Percentiles rank a stretch among this genome's conserved stretches.
Evolutionary conservation across 2,113 vertebrate species (phyloP).

Genomic region (Stigmatopora nigra): DNA sequence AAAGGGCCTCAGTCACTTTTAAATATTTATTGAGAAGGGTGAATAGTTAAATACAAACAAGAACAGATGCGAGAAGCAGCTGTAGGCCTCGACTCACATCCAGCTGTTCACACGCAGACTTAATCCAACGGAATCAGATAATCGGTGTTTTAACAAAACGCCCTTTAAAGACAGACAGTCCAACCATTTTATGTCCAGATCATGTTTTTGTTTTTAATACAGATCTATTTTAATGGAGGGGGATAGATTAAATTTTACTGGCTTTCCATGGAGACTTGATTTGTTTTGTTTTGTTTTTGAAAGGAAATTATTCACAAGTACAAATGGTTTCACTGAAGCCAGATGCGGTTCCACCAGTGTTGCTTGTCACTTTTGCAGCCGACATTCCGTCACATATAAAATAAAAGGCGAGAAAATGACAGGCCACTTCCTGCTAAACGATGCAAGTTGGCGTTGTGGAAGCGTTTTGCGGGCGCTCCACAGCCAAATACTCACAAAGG

Average conservation of each 20-base stretch:
- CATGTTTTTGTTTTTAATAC: too few species aligned
- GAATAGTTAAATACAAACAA: not conserved
- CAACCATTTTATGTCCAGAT: too few species aligned
- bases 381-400: not conserved
- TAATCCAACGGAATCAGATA: too few species aligned
- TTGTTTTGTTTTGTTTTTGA: not conserved
- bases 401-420: conserved; percentile 11
- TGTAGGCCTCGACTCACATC: too few species aligned
- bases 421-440: not conserved
- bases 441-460: not conserved
- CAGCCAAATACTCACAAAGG: conserved; percentile 1
- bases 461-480: not conserved
- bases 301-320: not conserved
- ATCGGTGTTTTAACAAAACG: too few species aligned
- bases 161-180: too few species aligned
- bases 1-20: not conserved
- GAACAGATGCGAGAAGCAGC: too few species aligned
- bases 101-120: too few species aligned
- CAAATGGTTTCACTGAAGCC: conserved; percentile 1
- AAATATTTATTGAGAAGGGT: not conserved
- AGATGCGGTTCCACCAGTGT: not conserved
- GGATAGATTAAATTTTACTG: too few species aligned
- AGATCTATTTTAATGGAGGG: too few species aligned
- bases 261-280: not conserved
- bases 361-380: not conserved